phyloP scores from a whole-genome alignment of 2,113 vertebrate species.

The Cebidichthys violaceus region DNA sequence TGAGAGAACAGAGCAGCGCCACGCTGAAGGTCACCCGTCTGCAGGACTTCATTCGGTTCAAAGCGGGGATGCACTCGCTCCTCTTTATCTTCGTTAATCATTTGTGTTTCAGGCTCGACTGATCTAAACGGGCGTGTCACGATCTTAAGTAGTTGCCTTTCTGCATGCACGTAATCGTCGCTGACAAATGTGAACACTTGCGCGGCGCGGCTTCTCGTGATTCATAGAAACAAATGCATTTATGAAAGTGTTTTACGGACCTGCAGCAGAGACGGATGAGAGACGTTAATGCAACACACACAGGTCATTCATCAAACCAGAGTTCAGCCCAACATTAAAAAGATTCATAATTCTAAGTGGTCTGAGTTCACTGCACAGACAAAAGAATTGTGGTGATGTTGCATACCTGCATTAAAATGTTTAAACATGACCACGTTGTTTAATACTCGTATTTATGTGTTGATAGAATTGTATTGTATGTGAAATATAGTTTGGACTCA shows the following conservation, averaged over 20 bases:
- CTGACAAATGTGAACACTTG: constrained; percentile 10
- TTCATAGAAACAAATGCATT: constrained; percentile 4
- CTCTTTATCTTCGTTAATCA: background rate
- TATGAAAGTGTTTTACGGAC: background rate
- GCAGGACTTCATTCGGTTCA: constrained; percentile 5
- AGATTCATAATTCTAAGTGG: background rate
- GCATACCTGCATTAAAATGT: background rate
- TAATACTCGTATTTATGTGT: background rate
- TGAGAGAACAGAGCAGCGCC: background rate
- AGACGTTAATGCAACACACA: constrained; percentile 7
- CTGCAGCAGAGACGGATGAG: constrained; percentile 31
- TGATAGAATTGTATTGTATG: background rate
- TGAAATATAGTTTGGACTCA: too few relatives aligned
- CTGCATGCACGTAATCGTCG: background rate
- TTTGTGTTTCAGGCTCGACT: background rate
- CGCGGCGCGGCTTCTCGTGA: background rate
- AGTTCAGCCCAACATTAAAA: background rate
- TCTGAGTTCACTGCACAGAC: background rate
- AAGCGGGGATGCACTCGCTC: background rate
- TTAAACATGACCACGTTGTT: background rate
- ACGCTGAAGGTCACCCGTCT: constrained; percentile 57
- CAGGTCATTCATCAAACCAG: background rate
- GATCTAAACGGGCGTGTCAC: background rate
- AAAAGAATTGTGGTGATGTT: background rate
- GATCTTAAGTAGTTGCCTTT: background rate